Conservation (phyloP, 2,113 vertebrate genomes). For the Proteles cristata region DNA sequence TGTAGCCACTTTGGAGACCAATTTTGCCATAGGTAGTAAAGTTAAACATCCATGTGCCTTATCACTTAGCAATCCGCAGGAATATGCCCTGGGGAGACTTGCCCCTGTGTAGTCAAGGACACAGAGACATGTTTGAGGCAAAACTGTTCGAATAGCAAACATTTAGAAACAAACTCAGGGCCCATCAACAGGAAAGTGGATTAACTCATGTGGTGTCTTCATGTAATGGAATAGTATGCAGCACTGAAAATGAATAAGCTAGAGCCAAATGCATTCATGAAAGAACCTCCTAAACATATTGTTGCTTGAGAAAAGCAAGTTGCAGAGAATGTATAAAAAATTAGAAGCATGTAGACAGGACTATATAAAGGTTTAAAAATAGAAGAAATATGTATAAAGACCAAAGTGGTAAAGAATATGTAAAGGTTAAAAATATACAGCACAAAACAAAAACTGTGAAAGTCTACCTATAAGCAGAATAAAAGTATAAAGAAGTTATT, state of each 20-base stretch:
- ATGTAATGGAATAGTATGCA: background rate
- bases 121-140: background rate
- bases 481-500: background rate
- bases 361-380: background rate
- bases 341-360: background rate
- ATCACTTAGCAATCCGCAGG: background rate
- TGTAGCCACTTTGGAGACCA: background rate
- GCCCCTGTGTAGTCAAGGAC: background rate
- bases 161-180: background rate
- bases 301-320: background rate
- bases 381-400: background rate
- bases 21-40: background rate
- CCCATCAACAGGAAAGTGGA: background rate
- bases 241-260: background rate
- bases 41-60: background rate
- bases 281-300: background rate
- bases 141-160: background rate
- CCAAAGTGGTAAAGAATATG: background rate
- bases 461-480: background rate
- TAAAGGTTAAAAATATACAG: background rate
- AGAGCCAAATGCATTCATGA: background rate
- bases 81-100: background rate
- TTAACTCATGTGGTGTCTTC: background rate
- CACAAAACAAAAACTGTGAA: background rate
- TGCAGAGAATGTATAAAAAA: background rate